phyloP scores from a whole-genome alignment of 2,797 vertebrate genomes.

The Adrianichthys oophorus region DNA sequence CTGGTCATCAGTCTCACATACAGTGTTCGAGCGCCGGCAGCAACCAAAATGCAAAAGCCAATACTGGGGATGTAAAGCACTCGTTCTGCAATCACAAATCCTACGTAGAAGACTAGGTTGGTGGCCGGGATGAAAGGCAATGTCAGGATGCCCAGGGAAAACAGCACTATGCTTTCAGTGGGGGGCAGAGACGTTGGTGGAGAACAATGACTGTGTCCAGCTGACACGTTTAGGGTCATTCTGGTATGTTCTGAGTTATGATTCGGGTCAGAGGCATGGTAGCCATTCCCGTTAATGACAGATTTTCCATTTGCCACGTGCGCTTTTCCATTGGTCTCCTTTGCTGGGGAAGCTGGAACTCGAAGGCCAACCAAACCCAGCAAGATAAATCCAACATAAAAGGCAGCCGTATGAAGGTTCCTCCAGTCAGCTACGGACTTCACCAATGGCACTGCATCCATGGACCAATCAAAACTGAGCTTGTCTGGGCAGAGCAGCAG shows the following conservation, averaged over 20 bases:
- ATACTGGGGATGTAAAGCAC: constrained; percentile 98
- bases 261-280: constrained; percentile 63
- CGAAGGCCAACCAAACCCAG: constrained; percentile 84
- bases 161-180: constrained; percentile 88
- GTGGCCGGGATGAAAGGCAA: constrained; percentile 95
- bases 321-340: constrained; percentile 83
- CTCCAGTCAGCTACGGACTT: constrained; percentile 88
- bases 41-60: constrained; percentile 94
- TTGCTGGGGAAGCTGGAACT: constrained; percentile 61
- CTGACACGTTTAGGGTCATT: constrained; percentile 59
- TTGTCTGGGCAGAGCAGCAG: constrained; percentile 93
- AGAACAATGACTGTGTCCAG: constrained; percentile 35
- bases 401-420: constrained; percentile 92
- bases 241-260: constrained; percentile 73
- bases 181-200: constrained; percentile 79
- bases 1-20: constrained; percentile 87
- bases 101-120: constrained; percentile 98
- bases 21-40: constrained; percentile 87
- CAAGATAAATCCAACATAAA: constrained; percentile 85
- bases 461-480: constrained; percentile 99
- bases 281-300: constrained; percentile 80
- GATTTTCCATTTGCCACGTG: constrained; percentile 65
- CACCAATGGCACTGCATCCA: constrained; percentile 96
- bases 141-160: constrained; percentile 88
- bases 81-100: constrained; percentile 98